Evolutionary conservation across 2,113 vertebrate species (phyloP).

Genomic region (Nothobranchius furzeri): DNA sequence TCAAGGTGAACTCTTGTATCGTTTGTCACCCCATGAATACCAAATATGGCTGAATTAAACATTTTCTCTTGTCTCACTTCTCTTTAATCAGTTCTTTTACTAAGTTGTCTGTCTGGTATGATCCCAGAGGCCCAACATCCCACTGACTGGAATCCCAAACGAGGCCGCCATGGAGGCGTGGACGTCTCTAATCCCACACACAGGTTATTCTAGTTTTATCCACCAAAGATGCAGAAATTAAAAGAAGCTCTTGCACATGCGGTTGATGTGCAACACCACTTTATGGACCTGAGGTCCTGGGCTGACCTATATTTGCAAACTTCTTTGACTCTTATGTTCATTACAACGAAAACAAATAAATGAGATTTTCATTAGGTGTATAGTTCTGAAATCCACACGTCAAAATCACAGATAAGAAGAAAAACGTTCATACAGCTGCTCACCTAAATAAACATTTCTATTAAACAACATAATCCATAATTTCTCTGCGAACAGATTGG

Average conservation of each 20-base stretch:
- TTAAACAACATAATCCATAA: too few species aligned
- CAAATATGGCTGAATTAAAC: slow-evolving; percentile 73
- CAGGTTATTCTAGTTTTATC: slow-evolving; percentile 13
- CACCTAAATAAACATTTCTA: background rate
- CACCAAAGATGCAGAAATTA: slow-evolving; percentile 17
- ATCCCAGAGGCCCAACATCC: slow-evolving; percentile 57
- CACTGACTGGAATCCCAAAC: slow-evolving; percentile 59
- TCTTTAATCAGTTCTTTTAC: slow-evolving; percentile 77
- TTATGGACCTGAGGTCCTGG: background rate
- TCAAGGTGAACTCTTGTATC: slow-evolving; percentile 80
- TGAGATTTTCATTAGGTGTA: too few species aligned
- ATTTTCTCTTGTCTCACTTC: slow-evolving; percentile 70
- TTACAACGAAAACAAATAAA: background rate
- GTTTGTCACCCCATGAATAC: slow-evolving; percentile 71
- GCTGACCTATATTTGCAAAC: slow-evolving; percentile 6
- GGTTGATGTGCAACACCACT: slow-evolving; percentile 7
- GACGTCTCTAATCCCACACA: slow-evolving; percentile 18
- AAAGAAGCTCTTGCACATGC: slow-evolving; percentile 2
- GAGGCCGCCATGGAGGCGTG: slow-evolving; percentile 37
- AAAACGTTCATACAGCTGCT: background rate
- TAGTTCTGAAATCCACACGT: too few species aligned
- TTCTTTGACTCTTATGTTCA: background rate
- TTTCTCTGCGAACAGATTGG: too few species aligned
- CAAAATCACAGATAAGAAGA: slow-evolving; percentile 2
- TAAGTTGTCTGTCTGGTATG: slow-evolving; percentile 64